Evolutionary conservation across 1,140 invertebrate genomes (phyloP).

Genomic region (Pseudomyrmex concolor): DNA sequence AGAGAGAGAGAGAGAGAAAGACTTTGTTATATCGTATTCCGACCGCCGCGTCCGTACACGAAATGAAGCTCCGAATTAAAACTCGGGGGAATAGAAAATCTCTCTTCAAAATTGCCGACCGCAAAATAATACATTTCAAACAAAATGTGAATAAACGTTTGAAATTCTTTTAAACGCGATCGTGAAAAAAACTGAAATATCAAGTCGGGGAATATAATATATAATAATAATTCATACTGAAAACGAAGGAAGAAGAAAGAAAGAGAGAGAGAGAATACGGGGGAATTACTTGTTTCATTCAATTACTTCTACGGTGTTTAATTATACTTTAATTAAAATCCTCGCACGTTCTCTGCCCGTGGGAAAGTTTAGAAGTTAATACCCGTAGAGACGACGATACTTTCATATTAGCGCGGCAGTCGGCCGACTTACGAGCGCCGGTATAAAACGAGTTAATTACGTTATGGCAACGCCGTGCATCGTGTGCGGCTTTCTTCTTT

Average conservation of each 20-base stretch:
- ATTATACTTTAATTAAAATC: slow-evolving; percentile 79
- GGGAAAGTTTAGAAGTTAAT: slow-evolving; percentile 77
- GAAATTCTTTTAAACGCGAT: background rate
- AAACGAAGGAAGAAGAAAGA: background rate
- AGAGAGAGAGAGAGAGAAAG: no score
- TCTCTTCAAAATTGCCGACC: background rate
- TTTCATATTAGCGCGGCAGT: slow-evolving; percentile 73
- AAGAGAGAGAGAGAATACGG: slow-evolving; percentile 4
- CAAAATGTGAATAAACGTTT: background rate
- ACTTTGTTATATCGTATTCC: no score
- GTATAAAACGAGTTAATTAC: slow-evolving; percentile 75
- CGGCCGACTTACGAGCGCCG: slow-evolving; percentile 48
- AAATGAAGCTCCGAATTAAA: no score
- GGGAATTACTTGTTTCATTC: slow-evolving; percentile 69
- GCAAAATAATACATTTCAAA: no score
- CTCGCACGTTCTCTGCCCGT: slow-evolving; percentile 59
- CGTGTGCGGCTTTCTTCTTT: slow-evolving; percentile 23
- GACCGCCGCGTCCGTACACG: no score
- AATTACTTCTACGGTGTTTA: slow-evolving; percentile 66
- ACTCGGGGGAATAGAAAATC: background rate
- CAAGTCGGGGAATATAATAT: background rate
- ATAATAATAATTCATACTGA: background rate
- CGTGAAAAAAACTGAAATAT: background rate
- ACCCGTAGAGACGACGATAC: slow-evolving; percentile 71
- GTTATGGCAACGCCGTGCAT: slow-evolving; percentile 54